These are phyloP conservation scores for Atherinomorus stipes DNA, from an alignment of 2,113 vertebrate genomes.

Conservation along the genomic window DNA sequence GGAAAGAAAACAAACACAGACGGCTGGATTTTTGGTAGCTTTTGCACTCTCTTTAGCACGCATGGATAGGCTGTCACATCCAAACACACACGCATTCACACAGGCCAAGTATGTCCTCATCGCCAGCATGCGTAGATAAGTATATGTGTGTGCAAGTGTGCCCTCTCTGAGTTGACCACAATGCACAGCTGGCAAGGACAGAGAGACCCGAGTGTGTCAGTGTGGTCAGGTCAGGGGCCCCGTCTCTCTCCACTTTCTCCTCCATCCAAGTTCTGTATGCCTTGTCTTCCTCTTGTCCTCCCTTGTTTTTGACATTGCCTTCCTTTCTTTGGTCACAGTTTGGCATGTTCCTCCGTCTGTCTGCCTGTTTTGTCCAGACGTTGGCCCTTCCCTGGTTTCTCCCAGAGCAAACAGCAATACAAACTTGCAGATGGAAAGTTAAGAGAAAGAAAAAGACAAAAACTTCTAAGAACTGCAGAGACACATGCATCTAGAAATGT, in stretches of 20 bases:
- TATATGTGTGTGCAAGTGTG: conserved; percentile 77
- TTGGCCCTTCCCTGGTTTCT: conserved; percentile 54
- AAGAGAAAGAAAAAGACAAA: conserved; percentile 3
- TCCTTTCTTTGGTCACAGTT: conserved; percentile 64
- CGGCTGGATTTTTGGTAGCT: conserved; percentile 52
- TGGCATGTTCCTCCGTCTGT: conserved; percentile 69
- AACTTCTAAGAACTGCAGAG: conserved; percentile 47
- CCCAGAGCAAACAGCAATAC: conserved; percentile 55
- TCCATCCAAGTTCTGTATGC: conserved; percentile 47
- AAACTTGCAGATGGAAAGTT: conserved; percentile 44
- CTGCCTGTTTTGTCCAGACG: conserved; percentile 56
- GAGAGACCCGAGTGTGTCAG: conserved; percentile 77
- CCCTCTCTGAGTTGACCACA: conserved; percentile 72
- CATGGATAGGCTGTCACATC: conserved; percentile 62
- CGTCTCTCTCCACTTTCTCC: conserved; percentile 60
- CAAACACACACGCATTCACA: conserved; percentile 47
- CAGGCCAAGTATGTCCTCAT: conserved; percentile 81
- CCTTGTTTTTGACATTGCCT: conserved; percentile 65
- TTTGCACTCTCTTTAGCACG: conserved; percentile 61
- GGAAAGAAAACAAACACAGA: conserved; percentile 71
- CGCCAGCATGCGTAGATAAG: conserved; percentile 75
- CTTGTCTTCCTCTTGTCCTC: conserved; percentile 56
- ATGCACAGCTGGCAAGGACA: conserved; percentile 77
- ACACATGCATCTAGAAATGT: conserved; percentile 48
- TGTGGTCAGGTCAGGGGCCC: conserved; percentile 79